Base-by-base conservation (phyloP, 2,888 invertebrate genomes). In the Cephus rjabovi region DNA sequence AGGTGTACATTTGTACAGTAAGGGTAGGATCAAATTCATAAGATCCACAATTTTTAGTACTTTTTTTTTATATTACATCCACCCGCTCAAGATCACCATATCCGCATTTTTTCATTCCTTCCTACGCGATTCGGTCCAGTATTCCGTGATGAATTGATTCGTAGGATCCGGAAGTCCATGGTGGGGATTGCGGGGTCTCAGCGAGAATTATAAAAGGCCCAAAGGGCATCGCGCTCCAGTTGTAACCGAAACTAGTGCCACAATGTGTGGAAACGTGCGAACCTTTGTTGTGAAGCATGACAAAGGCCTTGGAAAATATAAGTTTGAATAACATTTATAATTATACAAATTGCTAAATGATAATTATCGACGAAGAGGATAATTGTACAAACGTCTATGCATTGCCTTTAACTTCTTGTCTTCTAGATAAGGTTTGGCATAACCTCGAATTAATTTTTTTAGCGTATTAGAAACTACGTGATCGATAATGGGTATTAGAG, bases 1-100 rank as follows among this genome's bases (percentile, higher is more conserved):
- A 23, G 76, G 37, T 82, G 75, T 83, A 79, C 79, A 80, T 75
- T 79, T 82, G 79, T 80, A 81, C 79, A 81, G 77, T 79, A 77
- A 30, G 76, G 56, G 23, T 56, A 56, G 56, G 23, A 56, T 15
- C 56, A 23, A 56, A 23, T 56, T 56, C 9, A 56, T 56, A 23
- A 23, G 23, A 23, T 56, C 56, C 56, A 23, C 23, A 23, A 23
- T 23, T 56, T 56, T 9, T 56, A 56, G 23, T 23, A 40, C 35
- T 15, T 40, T 56, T 40, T 40, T 40, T 40, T 40, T 56, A 56
- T 56, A 23, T 23, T 2, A 56, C 56, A 56, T 56, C 6, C 56
- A 23, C 23, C 6, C 9, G 56, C 56, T 56, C 23, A 23, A 56
- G 56, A 23, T 15, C 23, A 56, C 9, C 15, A 56, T 23, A 56